Evolutionary conservation across 2,797 vertebrate species (phyloP), one percentile per base, ranked within the genome.

Genomic region (Garrulus glandarius): DNA sequence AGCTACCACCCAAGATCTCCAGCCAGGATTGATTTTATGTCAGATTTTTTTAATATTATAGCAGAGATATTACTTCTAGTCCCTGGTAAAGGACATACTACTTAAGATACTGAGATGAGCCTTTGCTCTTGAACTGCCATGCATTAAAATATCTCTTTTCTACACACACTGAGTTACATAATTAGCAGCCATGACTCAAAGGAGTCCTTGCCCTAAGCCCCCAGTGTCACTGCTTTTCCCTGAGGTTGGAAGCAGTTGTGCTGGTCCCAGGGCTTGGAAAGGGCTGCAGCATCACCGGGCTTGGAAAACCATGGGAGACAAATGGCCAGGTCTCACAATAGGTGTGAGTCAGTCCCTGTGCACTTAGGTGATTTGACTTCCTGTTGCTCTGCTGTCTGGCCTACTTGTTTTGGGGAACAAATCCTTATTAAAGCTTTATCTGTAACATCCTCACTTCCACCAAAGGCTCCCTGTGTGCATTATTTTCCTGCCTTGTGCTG

Each of bases 401-500:
- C 87, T 26, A 24, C 87, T 84, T 88, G 87, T 94, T 97, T 93
- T 56, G 87, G 64, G 92, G 77, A 94, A 92, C 87, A 92, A 87
- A 60, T 92, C 89, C 89, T 50, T 93, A 41, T 57, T 53, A 53
- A 29, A 41, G 75, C 46, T 91, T 89, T 91, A 83, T 95, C 91
- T 96, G 13, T 44, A 92, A 67, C 60, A 77, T 77, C 85, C 92
- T 81, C 1, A 5, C 94, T 96, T 96, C 96, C 94, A 95, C 80
- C 52, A 1, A 72, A 82, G 89, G 85, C 64, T 84, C 85, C 93
- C 87, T 86, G 72, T 69, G 91, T 92, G 80, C 57, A 5, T 74
- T 63, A 84, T 90, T 95, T 96, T 96, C 92, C 92, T 93, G 89
- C 30, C 87, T 71, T 67, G 88, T 70, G 87, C 92, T 1, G 75